Conservation (phyloP, 2,888 invertebrate genomes). For the Geotrupes spiniger region DNA sequence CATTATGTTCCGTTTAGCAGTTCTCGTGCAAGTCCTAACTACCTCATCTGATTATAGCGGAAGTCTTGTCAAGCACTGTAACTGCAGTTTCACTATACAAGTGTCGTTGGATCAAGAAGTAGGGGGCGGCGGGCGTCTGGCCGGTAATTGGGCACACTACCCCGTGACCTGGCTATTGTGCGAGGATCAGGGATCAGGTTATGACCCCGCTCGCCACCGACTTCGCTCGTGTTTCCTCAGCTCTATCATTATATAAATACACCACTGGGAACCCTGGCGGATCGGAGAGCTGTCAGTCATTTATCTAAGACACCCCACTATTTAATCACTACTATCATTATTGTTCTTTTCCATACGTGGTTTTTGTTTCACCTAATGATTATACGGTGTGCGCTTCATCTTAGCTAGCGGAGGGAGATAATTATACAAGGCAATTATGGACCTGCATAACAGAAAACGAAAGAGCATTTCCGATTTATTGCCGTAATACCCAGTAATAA, state of each 20-base stretch:
- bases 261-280: constrained; percentile 45
- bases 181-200: constrained; percentile 46
- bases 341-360: constrained; percentile 27
- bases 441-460: too few relatives aligned
- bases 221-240: constrained; percentile 41
- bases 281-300: constrained; percentile 48
- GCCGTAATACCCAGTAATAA: too few relatives aligned
- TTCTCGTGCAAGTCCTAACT: constrained; percentile 26
- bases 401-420: too few relatives aligned
- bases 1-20: constrained; percentile 5
- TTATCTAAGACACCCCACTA: constrained; percentile 50
- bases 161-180: constrained; percentile 32
- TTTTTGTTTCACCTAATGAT: constrained; percentile 6
- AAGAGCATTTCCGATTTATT: too few relatives aligned
- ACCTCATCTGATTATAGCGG: constrained; percentile 29
- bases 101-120: constrained; percentile 26
- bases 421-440: too few relatives aligned
- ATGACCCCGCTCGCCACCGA: constrained; percentile 43
- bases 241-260: constrained; percentile 52
- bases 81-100: constrained; percentile 28
- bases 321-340: constrained; percentile 51
- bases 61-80: constrained; percentile 27
- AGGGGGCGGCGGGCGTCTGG: constrained; percentile 32
- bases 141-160: constrained; percentile 35
- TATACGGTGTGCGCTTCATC: not conserved